Evolutionary conservation across 1,140 invertebrate genomes (phyloP).

Genomic region (Drosophila athabasca): DNA sequence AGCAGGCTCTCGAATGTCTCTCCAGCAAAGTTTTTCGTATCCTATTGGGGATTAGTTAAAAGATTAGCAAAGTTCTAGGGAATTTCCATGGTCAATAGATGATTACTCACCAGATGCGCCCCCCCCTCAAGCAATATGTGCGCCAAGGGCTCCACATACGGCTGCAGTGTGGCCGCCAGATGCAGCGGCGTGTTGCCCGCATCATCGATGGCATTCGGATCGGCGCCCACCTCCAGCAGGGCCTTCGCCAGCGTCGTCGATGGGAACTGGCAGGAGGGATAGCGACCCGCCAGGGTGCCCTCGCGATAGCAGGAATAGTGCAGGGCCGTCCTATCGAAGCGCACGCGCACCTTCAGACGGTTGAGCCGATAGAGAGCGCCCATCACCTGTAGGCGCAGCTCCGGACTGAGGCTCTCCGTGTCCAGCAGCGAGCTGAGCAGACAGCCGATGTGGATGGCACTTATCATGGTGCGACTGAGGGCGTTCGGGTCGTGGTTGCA

Average conservation of each 20-base stretch:
- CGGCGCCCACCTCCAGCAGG: constrained; percentile 92
- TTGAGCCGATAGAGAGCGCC: constrained; percentile 89
- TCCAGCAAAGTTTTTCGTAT: constrained; percentile 91
- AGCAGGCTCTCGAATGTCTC: constrained; percentile 90
- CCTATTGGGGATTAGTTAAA: constrained; percentile 75
- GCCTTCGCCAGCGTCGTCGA: constrained; percentile 89
- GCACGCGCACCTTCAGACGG: constrained; percentile 87
- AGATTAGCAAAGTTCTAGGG: neutral
- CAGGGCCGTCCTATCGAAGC: constrained; percentile 90
- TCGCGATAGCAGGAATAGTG: constrained; percentile 91
- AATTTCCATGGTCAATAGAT: neutral
- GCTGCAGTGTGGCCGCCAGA: constrained; percentile 83
- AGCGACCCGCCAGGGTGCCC: constrained; percentile 86
- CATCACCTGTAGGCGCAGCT: constrained; percentile 86
- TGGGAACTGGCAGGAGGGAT: constrained; percentile 91
- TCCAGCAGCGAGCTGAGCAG: constrained; percentile 88
- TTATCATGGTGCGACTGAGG: constrained; percentile 93
- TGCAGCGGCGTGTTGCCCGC: constrained; percentile 87
- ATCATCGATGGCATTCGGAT: constrained; percentile 89
- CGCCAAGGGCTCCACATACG: constrained; percentile 88
- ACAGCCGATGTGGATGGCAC: constrained; percentile 92
- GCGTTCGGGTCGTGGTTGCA: constrained; percentile 89
- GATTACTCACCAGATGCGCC: constrained; percentile 88
- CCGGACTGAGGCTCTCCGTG: constrained; percentile 84
- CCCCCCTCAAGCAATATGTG: constrained; percentile 89